Conservation (phyloP, 2,113 vertebrate species). For the Halcyon malimbica region DNA sequence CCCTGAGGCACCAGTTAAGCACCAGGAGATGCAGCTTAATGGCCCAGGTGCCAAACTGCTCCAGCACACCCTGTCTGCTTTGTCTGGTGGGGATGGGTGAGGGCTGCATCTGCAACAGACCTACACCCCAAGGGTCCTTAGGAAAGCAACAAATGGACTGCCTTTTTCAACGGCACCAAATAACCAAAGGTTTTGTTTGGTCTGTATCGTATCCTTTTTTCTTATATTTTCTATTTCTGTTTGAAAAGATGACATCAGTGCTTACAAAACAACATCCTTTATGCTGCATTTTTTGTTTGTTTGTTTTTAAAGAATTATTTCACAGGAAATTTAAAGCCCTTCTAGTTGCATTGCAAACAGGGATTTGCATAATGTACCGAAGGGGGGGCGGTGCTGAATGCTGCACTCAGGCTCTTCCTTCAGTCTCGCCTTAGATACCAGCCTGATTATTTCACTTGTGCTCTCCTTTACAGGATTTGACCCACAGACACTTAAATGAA, state of each 20-base stretch:
- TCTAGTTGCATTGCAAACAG: background rate
- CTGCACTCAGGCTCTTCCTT: background rate
- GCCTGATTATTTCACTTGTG: background rate
- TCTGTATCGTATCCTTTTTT: background rate
- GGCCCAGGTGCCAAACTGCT: too few relatives aligned
- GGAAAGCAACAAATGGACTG: background rate
- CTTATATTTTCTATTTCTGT: background rate
- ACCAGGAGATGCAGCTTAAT: too few relatives aligned
- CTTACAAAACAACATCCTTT: background rate
- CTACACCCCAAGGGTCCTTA: background rate
- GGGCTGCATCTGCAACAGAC: too few relatives aligned
- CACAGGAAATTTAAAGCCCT: background rate
- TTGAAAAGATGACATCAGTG: background rate
- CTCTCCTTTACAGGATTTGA: background rate
- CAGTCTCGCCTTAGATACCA: background rate
- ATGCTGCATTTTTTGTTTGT: background rate
- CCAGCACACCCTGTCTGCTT: too few relatives aligned
- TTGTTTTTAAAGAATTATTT: background rate
- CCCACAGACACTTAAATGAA: background rate
- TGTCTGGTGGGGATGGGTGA: too few relatives aligned
- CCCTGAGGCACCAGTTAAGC: too few relatives aligned
- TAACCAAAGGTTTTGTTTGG: background rate
- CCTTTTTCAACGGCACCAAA: background rate
- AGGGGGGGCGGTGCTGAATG: background rate
- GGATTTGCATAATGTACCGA: fast-evolving